phyloP scores from a whole-genome alignment of 2,797 vertebrate genomes.

The Sebastolobus altivelis region DNA sequence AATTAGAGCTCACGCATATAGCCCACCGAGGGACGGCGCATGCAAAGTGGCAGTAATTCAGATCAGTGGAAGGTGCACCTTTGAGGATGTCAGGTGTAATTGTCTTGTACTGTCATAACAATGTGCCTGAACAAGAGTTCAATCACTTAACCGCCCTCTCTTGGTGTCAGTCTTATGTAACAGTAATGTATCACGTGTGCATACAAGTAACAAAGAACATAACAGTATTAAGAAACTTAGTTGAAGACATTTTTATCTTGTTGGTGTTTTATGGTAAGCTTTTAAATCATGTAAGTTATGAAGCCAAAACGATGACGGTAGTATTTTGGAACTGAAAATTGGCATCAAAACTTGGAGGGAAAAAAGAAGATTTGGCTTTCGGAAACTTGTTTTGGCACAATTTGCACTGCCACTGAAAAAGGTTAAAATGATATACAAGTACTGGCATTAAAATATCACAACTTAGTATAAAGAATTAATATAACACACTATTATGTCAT shows the following conservation, averaged over 20 bases:
- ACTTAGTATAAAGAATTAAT: not conserved
- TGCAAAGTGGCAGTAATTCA: slow-evolving; percentile 27
- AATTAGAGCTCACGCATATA: slow-evolving; percentile 39
- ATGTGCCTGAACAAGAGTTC: slow-evolving; percentile 6
- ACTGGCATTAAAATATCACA: not conserved
- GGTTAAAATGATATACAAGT: not conserved
- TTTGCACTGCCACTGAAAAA: not conserved
- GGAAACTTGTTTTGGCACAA: not conserved
- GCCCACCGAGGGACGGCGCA: slow-evolving; percentile 9
- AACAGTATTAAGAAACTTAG: not conserved
- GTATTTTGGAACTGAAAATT: not conserved
- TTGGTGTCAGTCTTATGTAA: not conserved
- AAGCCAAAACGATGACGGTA: not conserved
- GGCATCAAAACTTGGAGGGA: not conserved
- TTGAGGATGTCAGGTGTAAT: slow-evolving; percentile 24
- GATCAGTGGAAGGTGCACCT: slow-evolving; percentile 19
- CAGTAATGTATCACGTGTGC: not conserved
- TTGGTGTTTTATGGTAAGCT: not conserved
- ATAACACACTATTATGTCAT: not conserved
- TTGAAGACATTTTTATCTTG: not conserved
- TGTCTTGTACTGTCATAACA: slow-evolving; percentile 5
- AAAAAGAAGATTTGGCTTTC: not conserved
- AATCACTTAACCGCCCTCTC: slow-evolving; percentile 4
- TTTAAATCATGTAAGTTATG: not conserved
- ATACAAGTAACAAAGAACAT: not conserved